A percentile compares a stretch with the other conserved stretches of the same genome.
These are phyloP conservation scores for Progne subis DNA, from an alignment of 2,113 vertebrate genomes.

Conservation along the genomic window DNA sequence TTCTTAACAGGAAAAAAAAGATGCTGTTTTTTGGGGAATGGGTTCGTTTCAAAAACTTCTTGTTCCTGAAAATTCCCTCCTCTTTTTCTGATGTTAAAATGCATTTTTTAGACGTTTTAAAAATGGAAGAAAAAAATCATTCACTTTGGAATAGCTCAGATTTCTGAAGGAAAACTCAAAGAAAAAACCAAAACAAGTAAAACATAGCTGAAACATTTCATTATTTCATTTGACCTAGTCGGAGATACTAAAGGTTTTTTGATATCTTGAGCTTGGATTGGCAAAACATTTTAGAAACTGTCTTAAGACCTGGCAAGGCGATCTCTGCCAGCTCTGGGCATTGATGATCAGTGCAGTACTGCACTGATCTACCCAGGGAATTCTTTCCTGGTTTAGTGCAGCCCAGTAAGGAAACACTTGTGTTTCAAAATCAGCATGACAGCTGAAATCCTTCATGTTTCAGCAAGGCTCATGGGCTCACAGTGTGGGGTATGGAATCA, in stretches of 20 bases:
- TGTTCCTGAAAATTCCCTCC: not conserved
- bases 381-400: not conserved
- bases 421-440: not conserved
- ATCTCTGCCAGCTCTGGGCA: not conserved
- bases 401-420: not conserved
- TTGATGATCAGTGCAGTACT: not conserved
- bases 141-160: not conserved
- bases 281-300: not conserved
- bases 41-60: not conserved
- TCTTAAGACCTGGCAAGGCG: not conserved
- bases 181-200: not conserved
- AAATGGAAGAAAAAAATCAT: not conserved
- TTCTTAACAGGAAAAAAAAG: not conserved
- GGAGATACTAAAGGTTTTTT: not conserved
- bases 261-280: not conserved
- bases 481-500: rapidly evolving
- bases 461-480: not conserved
- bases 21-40: not conserved
- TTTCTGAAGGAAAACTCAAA: not conserved
- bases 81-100: not conserved
- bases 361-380: not conserved
- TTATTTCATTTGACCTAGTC: not conserved
- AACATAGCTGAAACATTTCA: not conserved
- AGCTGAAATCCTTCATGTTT: not conserved
- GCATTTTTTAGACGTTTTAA: not conserved